phyloP scores from a whole-genome alignment of 2,113 vertebrate species.

The Archilochus colubris region DNA sequence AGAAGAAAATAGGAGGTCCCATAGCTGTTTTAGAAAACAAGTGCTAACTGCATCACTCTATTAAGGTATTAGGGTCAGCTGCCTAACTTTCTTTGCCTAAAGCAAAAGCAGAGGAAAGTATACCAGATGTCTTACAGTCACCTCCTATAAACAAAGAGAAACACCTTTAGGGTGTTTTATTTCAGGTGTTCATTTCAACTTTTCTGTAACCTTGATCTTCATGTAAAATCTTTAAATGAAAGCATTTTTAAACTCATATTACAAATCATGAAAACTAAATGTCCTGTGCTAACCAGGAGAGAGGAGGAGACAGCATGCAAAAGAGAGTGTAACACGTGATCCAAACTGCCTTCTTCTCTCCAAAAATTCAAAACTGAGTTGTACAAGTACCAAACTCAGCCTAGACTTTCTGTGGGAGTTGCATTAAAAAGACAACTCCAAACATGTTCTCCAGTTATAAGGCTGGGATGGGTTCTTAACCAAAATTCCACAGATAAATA shows the following conservation, averaged over 20 bases:
- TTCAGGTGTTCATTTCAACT: neutral
- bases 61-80: neutral
- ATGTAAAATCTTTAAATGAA: neutral
- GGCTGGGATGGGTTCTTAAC: neutral
- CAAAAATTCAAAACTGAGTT: neutral
- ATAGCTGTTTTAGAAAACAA: neutral
- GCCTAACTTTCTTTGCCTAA: neutral
- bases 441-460: neutral
- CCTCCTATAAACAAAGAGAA: neutral
- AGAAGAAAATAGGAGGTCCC: neutral
- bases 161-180: neutral
- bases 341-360: neutral
- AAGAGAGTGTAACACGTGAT: neutral
- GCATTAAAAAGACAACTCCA: neutral
- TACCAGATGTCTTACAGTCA: neutral
- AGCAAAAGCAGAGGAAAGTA: neutral
- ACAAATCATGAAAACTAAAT: neutral
- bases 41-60: neutral
- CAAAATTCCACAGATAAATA: neutral
- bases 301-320: neutral
- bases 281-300: neutral
- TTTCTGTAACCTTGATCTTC: neutral
- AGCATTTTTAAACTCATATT: neutral
- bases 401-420: neutral
- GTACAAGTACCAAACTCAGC: neutral